Conservation (phyloP, 2,797 vertebrate species). For the Enteromius afrohamiltoni region DNA sequence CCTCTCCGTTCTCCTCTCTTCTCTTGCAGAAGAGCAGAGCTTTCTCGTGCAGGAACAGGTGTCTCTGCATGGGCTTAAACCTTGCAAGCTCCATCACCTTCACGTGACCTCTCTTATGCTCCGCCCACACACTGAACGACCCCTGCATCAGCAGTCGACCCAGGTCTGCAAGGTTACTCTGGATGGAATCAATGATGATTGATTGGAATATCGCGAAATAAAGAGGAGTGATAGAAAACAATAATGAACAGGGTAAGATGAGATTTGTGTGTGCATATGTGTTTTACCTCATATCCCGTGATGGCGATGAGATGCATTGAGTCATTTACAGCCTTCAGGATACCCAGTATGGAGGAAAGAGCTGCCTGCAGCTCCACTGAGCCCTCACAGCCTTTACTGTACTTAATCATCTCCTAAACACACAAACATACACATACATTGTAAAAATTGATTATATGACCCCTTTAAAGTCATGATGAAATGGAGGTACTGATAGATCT, state of each 20-base stretch:
- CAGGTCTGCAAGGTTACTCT: constrained; percentile 92
- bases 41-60: constrained; percentile 97
- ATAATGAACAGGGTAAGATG: background rate
- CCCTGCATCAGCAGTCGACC: constrained; percentile 98
- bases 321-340: constrained; percentile 98
- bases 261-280: background rate
- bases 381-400: constrained; percentile 92
- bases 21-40: constrained; percentile 96
- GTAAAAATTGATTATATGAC: background rate
- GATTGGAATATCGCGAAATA: background rate
- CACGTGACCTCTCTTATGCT: constrained; percentile 95
- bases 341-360: constrained; percentile 91
- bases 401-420: constrained; percentile 95
- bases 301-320: constrained; percentile 99
- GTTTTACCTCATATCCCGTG: constrained; percentile 91
- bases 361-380: constrained; percentile 94
- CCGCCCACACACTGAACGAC: constrained; percentile 96
- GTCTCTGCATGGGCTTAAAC: constrained; percentile 98
- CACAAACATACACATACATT: constrained; percentile 4
- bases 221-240: background rate
- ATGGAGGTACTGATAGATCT: background rate
- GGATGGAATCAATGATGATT: constrained; percentile 13
- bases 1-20: constrained; percentile 95
- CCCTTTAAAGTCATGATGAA: background rate
- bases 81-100: constrained; percentile 97